These are phyloP conservation scores for Ericerus pela DNA, from an alignment of 1,140 invertebrate species.

Conservation along the genomic window DNA sequence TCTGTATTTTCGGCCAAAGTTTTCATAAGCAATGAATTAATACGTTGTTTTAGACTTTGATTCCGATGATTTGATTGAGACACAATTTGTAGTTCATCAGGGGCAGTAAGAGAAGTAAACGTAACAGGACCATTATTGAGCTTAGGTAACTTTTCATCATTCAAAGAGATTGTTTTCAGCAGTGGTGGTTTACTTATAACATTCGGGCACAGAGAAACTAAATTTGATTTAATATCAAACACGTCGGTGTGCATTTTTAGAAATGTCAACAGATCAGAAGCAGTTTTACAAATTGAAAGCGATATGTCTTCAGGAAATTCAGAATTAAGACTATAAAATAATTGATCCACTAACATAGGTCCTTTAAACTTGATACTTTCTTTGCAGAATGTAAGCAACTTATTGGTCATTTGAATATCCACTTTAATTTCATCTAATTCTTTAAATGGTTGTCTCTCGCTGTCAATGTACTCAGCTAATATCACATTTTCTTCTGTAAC, in stretches of 20 bases:
- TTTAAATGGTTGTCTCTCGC: slow-evolving; percentile 39
- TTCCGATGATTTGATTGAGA: slow-evolving; percentile 31
- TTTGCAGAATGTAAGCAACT: slow-evolving; percentile 60
- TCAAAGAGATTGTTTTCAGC: slow-evolving; percentile 9
- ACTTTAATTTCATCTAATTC: slow-evolving; percentile 58
- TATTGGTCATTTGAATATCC: slow-evolving; percentile 59
- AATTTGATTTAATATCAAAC: slow-evolving; percentile 77
- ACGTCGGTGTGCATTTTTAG: slow-evolving; percentile 77
- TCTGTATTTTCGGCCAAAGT: slow-evolving; percentile 80
- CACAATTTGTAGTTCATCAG: slow-evolving; percentile 13
- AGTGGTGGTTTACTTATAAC: neutral
- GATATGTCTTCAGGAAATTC: slow-evolving; percentile 61
- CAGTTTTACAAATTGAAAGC: slow-evolving; percentile 69
- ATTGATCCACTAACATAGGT: slow-evolving; percentile 65
- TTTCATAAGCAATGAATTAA: slow-evolving; percentile 73
- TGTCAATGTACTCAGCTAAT: slow-evolving; percentile 45
- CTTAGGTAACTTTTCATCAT: slow-evolving; percentile 8
- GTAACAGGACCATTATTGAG: slow-evolving; percentile 7
- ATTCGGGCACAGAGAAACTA: slow-evolving; percentile 48
- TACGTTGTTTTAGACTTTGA: slow-evolving; percentile 67
- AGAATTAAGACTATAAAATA: slow-evolving; percentile 64
- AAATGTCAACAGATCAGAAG: slow-evolving; percentile 71
- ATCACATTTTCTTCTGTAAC: slow-evolving; percentile 75
- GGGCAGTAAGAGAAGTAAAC: slow-evolving; percentile 15
- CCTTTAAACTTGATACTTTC: slow-evolving; percentile 61